Conservation (phyloP, 2,113 vertebrate genomes). For the Notothenia coriiceps region DNA sequence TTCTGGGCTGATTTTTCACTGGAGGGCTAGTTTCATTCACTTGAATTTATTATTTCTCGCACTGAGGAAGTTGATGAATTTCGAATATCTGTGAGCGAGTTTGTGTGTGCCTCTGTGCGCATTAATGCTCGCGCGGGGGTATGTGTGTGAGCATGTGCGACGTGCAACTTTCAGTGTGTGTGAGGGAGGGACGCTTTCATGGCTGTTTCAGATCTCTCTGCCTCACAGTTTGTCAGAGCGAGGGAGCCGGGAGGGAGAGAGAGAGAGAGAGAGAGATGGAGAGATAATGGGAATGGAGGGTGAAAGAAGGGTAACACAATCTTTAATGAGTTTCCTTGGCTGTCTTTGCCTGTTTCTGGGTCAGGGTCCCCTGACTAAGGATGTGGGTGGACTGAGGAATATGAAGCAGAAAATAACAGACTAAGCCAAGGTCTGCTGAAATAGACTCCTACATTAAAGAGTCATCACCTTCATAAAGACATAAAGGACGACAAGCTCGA, state of each 20-base stretch:
- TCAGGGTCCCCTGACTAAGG: conserved; percentile 78
- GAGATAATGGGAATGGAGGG: conserved; percentile 75
- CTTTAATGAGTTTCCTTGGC: conserved; percentile 80
- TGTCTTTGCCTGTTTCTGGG: conserved; percentile 79
- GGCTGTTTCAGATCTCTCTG: conserved; percentile 78
- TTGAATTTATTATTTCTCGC: conserved; percentile 74
- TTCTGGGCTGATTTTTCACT: conserved; percentile 64
- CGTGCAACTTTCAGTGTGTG: conserved; percentile 38
- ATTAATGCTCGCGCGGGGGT: conserved; percentile 14
- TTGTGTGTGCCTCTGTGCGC: conserved; percentile 30
- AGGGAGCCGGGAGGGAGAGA: conserved; percentile 68
- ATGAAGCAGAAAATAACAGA: conserved; percentile 51
- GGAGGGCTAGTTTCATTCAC: conserved; percentile 68
- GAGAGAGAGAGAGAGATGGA: conserved; percentile 69
- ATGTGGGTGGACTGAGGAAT: conserved; percentile 73
- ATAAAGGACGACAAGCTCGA: conserved; percentile 29
- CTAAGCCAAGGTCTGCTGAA: conserved; percentile 56
- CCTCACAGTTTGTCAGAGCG: conserved; percentile 65
- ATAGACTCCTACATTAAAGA: conserved; percentile 58
- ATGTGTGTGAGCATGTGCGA: conserved; percentile 30
- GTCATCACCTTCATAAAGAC: conserved; percentile 59
- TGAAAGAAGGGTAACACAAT: conserved; percentile 75
- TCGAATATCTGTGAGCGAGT: conserved; percentile 57
- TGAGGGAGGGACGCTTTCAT: conserved; percentile 67
- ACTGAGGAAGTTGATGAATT: conserved; percentile 73